These are phyloP conservation scores for Thaumetopoea pityocampa DNA, from an alignment of 1,140 invertebrate species.

Conservation along the genomic window DNA sequence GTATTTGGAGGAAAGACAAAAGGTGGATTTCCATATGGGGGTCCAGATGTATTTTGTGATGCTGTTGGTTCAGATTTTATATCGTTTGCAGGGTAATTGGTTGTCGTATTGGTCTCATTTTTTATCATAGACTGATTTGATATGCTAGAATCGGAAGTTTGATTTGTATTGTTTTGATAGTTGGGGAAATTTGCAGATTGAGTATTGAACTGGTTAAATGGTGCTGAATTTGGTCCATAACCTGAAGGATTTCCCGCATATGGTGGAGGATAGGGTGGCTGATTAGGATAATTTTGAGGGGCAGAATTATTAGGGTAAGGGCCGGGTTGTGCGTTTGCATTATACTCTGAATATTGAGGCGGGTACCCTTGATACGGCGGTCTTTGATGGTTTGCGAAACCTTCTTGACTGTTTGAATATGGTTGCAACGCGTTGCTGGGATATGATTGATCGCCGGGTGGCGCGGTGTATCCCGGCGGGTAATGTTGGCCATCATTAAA, in stretches of 20 bases:
- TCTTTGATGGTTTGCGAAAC: conserved; percentile 41
- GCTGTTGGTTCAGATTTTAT: conserved; percentile 43
- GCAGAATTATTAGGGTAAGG: conserved; percentile 36
- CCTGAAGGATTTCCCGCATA: conserved; percentile 32
- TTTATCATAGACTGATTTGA: conserved; percentile 25
- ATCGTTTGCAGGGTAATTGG: conserved; percentile 30
- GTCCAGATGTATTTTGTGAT: conserved; percentile 12
- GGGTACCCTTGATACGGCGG: conserved; percentile 44
- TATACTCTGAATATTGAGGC: conserved; percentile 53
- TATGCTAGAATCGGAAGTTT: conserved; percentile 14
- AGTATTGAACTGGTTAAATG: conserved; percentile 57
- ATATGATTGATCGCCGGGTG: conserved; percentile 28
- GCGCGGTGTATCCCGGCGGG: conserved; percentile 40
- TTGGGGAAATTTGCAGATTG: conserved; percentile 51
- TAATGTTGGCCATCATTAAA: conserved; percentile 49
- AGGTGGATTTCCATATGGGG: conserved; percentile 34
- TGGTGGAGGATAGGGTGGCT: conserved; percentile 34
- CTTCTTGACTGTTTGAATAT: conserved; percentile 38
- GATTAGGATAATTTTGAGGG: conserved; percentile 34
- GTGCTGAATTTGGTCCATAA: conserved; percentile 36
- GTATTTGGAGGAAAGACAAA: conserved; percentile 44
- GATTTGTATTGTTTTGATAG: conserved; percentile 31
- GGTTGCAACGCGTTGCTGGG: conserved; percentile 26
- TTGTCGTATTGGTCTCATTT: conserved; percentile 24
- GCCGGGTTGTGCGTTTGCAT: conserved; percentile 38